Evolutionary conservation across 2,888 invertebrate species (phyloP).

Genomic region (Melinopterus prodromus): DNA sequence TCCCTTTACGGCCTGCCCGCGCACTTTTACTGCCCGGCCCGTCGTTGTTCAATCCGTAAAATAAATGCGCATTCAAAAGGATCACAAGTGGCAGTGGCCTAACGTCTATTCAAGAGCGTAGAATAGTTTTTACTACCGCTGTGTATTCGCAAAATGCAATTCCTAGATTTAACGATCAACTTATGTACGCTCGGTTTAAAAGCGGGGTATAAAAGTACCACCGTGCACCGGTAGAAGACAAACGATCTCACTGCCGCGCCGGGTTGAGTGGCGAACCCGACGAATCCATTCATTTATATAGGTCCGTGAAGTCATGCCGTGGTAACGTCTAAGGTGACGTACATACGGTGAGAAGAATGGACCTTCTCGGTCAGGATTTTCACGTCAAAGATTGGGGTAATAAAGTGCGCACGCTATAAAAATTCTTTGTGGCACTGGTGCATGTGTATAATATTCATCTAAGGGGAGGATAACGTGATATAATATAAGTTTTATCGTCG

Average conservation of each 20-base stretch:
- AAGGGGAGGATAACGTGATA: neutral
- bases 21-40: slow-evolving; percentile 10
- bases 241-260: slow-evolving; percentile 1
- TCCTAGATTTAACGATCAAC: slow-evolving; percentile 42
- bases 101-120: slow-evolving; percentile 28
- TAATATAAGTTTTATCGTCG: neutral
- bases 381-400: neutral
- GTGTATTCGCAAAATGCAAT: slow-evolving; percentile 39
- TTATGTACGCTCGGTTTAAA: slow-evolving; percentile 38
- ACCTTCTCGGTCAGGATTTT: neutral
- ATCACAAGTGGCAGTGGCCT: slow-evolving; percentile 25
- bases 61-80: slow-evolving; percentile 22
- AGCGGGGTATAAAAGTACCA: slow-evolving; percentile 24
- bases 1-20: slow-evolving; percentile 22
- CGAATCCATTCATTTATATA: slow-evolving; percentile 19
- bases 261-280: neutral
- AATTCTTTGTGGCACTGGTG: neutral
- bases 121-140: slow-evolving; percentile 27
- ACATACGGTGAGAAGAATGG: neutral
- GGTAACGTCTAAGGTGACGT: neutral
- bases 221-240: slow-evolving; percentile 19
- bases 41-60: slow-evolving; percentile 23
- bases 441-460: neutral
- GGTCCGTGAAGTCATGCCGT: neutral
- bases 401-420: neutral